Base-by-base conservation (phyloP, 2,888 invertebrate genomes). In the Timema cristinae region DNA sequence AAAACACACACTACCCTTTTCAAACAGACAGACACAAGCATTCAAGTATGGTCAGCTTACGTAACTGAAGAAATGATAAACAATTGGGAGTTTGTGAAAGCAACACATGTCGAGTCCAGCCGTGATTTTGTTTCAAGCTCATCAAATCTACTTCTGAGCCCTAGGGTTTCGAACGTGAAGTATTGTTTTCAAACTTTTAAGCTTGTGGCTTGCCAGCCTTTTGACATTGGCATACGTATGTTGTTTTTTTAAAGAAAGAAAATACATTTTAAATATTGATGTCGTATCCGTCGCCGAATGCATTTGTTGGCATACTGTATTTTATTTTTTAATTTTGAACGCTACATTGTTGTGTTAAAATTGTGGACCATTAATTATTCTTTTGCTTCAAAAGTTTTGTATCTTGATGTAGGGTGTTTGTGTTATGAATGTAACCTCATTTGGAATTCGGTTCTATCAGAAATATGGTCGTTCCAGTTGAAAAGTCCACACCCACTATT, bases 61-160 rank as follows among this genome's bases (percentile, higher is more conserved):
- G 63, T 63, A 32, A 63, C 63, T 32, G 63, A 63, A 63, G 63
- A 63, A 63, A 63, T 63, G 63, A 63, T 63, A 15, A 63, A 63
- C 47, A 63, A 48, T 63, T 48, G 47, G 63, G 63, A 63, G 63
- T 63, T 63, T 15, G 63, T 63, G 63, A 63, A 63, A 63, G 63
- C 63, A 8, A 63, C 63, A 10, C 63, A 63, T 48, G 63, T 63
- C 48, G 63, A 63, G 63, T 63, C 63, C 63, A 63, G 63, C 63
- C 63, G 63, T 63, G 63, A 63, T 10, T 63, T 63, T 11, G 32
- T 32, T 32, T 32, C 32, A 32, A 32, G 32, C 32, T 32, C 32
- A 32, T 32, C 32, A 32, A 32, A 32, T 32, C 63, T 63, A 63
- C 63, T 63, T 32, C 48, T n/a, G 63, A 63, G 63, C 63, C 63